These are phyloP conservation scores for Lerista edwardsae DNA, from an alignment of 2,797 vertebrate species.

Conservation along the genomic window DNA sequence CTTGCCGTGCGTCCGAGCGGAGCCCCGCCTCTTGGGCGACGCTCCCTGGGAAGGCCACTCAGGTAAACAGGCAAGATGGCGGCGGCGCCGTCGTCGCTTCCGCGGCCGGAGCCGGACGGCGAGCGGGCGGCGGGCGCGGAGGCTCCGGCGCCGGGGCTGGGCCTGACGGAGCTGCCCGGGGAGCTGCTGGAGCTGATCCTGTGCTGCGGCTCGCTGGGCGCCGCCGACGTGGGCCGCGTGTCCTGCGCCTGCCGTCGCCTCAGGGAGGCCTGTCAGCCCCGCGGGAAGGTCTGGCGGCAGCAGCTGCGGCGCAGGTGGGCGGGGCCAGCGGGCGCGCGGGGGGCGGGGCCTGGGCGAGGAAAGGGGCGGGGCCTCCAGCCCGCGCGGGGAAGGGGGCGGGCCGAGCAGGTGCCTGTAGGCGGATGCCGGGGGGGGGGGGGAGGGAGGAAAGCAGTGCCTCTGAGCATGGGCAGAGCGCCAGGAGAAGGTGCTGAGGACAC, in stretches of 20 bases:
- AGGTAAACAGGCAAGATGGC: constrained; percentile 72
- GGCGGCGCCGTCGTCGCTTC: constrained; percentile 8
- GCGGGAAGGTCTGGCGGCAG: constrained; percentile 93
- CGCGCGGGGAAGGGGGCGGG: rapidly evolving
- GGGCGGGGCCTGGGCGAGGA: neutral
- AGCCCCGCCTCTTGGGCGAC: constrained; percentile 22
- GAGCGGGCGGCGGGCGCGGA: neutral
- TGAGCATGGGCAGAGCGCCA: neutral
- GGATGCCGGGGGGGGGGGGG: no score
- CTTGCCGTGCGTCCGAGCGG: rapidly evolving
- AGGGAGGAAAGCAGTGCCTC: neutral
- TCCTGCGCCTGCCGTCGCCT: constrained; percentile 92
- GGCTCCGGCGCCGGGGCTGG: constrained; percentile 36
- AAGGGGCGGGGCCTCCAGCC: neutral
- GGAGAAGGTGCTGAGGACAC: no score
- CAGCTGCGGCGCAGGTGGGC: constrained; percentile 93
- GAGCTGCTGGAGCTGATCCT: constrained; percentile 93
- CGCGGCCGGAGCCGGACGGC: constrained; percentile 12
- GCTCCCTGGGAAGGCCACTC: constrained; percentile 24
- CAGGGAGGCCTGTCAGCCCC: constrained; percentile 89
- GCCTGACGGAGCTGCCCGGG: constrained; percentile 86
- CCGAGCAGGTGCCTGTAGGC: no score
- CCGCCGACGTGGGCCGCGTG: constrained; percentile 87
- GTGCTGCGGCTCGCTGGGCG: constrained; percentile 84
- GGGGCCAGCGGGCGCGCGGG: neutral